These are phyloP conservation scores for Drosophila rellima DNA, from an alignment of 2,888 invertebrate species.

Conservation along the genomic window DNA sequence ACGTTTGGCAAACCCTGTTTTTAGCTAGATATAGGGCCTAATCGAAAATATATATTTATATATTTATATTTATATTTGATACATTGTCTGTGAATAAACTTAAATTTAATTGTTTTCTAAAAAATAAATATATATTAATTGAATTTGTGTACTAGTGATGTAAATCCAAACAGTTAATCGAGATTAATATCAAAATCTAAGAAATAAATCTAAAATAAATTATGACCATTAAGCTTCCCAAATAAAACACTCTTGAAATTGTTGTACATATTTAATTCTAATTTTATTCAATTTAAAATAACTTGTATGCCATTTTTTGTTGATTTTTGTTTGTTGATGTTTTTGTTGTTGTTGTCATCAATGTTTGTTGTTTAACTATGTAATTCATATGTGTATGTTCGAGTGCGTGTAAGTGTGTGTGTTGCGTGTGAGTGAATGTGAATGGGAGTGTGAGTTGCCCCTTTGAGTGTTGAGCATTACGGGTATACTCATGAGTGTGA, in stretches of 20 bases:
- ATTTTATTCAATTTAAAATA: slow-evolving; percentile 79
- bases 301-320: slow-evolving; percentile 73
- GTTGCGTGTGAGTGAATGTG: background rate
- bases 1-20: background rate
- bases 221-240: background rate
- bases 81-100: slow-evolving; percentile 5
- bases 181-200: too few species aligned
- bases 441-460: slow-evolving; percentile 8
- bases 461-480: slow-evolving; percentile 17
- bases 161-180: too few species aligned
- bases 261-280: slow-evolving; percentile 80
- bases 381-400: slow-evolving; percentile 46
- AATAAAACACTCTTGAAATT: slow-evolving; percentile 38
- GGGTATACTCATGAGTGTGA: slow-evolving; percentile 7
- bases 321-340: slow-evolving; percentile 8
- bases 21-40: background rate
- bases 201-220: too few species aligned
- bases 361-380: slow-evolving; percentile 41
- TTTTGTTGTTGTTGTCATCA: slow-evolving; percentile 3
- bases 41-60: background rate
- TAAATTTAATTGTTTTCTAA: too few species aligned
- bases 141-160: too few species aligned
- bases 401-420: slow-evolving; percentile 19
- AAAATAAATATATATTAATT: too few species aligned
- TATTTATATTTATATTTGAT: too few species aligned